A percentile compares a stretch with the other conserved stretches of the same genome.
phyloP scores from a whole-genome alignment of 2,888 invertebrate species.

The Tridacna gigas region DNA sequence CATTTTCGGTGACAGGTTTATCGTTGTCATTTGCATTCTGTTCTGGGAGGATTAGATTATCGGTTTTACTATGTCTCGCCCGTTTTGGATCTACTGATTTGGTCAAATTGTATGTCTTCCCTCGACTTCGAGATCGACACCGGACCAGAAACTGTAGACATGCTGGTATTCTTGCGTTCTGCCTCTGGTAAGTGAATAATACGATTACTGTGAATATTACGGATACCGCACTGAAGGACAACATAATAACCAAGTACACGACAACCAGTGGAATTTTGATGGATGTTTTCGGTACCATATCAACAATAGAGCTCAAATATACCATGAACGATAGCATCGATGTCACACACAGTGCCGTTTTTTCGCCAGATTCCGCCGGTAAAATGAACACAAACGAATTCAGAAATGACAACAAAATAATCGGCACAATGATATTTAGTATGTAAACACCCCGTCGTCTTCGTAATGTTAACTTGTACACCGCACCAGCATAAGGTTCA shows the following conservation, averaged over 20 bases:
- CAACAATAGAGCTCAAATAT: slow-evolving; percentile 51
- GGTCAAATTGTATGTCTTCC: slow-evolving; percentile 22
- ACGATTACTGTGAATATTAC: slow-evolving; percentile 52
- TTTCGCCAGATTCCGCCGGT: slow-evolving; percentile 50
- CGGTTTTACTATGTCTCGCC: background rate
- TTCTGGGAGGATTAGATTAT: background rate
- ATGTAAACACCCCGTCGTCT: slow-evolving; percentile 46
- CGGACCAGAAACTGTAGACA: slow-evolving; percentile 38
- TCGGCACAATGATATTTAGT: slow-evolving; percentile 50
- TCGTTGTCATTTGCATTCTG: slow-evolving; percentile 14
- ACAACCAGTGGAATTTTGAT: slow-evolving; percentile 48
- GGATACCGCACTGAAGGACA: slow-evolving; percentile 51
- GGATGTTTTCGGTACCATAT: slow-evolving; percentile 53
- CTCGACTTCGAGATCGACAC: slow-evolving; percentile 21
- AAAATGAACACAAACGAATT: slow-evolving; percentile 54
- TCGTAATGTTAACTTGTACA: slow-evolving; percentile 44
- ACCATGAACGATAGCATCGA: slow-evolving; percentile 56
- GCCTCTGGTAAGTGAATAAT: slow-evolving; percentile 48
- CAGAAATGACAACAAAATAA: slow-evolving; percentile 45
- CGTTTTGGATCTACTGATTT: slow-evolving; percentile 11
- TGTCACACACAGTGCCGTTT: slow-evolving; percentile 52
- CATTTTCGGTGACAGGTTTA: slow-evolving; percentile 11
- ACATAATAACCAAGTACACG: slow-evolving; percentile 51
- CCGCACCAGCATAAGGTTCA: slow-evolving; percentile 43
- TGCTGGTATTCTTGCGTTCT: slow-evolving; percentile 33